phyloP scores from a whole-genome alignment of 2,888 invertebrate genomes.

The Lomographa bimaculata region DNA sequence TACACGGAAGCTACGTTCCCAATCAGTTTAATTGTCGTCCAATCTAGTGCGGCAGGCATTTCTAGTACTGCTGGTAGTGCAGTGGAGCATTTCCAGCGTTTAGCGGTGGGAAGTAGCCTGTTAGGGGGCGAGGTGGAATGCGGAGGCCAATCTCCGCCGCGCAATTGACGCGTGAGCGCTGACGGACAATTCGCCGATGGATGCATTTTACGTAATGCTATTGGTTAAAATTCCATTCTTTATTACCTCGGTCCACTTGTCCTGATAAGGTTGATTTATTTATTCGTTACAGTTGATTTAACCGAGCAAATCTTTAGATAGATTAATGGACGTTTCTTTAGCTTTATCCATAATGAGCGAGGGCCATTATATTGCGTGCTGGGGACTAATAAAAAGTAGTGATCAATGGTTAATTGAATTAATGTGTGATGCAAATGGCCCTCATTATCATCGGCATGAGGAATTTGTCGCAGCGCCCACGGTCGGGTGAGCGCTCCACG shows the following conservation, averaged over 20 bases:
- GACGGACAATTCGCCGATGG: constrained; percentile 27
- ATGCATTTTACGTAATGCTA: constrained; percentile 16
- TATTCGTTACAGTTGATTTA: no score
- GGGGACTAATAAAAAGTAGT: constrained; percentile 21
- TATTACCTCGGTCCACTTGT: background rate
- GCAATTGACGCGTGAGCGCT: constrained; percentile 41
- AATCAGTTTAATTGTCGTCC: constrained; percentile 3
- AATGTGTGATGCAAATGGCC: constrained; percentile 28
- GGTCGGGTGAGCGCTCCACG: constrained; percentile 6
- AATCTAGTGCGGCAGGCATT: constrained; percentile 8
- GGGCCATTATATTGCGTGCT: background rate
- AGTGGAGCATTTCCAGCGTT: constrained; percentile 22
- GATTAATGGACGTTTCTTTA: no score
- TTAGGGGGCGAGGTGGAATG: constrained; percentile 61
- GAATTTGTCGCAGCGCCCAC: constrained; percentile 32
- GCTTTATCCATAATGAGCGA: no score
- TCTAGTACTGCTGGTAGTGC: constrained; percentile 19
- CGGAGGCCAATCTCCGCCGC: constrained; percentile 47
- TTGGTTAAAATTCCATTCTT: background rate
- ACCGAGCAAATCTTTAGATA: no score
- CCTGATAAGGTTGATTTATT: no score
- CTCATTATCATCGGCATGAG: constrained; percentile 41
- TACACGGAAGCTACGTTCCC: background rate
- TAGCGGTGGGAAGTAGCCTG: constrained; percentile 52
- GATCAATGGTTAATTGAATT: constrained; percentile 21